Evolutionary conservation across 2,797 vertebrate species (phyloP).

Genomic region (Eupleurogrammus muticus): DNA sequence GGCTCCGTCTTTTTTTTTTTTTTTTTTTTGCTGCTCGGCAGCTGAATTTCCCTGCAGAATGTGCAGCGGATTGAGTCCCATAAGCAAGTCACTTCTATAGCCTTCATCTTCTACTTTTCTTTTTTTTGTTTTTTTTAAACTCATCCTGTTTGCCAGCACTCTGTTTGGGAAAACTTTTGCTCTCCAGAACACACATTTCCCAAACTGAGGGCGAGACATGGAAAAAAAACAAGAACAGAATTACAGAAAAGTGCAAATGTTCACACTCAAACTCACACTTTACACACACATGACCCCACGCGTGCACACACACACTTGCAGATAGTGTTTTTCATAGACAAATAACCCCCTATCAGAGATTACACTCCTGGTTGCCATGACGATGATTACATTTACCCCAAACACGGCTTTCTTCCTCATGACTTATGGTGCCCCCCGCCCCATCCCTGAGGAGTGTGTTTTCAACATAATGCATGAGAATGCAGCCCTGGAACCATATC

Average conservation of each 20-base stretch:
- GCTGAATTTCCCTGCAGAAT: constrained; percentile 45
- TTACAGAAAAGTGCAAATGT: constrained; percentile 61
- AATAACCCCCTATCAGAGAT: constrained; percentile 77
- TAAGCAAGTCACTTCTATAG: constrained; percentile 44
- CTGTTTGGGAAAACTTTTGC: constrained; percentile 58
- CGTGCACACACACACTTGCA: constrained; percentile 25
- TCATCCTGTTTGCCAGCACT: constrained; percentile 54
- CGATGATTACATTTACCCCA: constrained; percentile 78
- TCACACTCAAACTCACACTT: constrained; percentile 49
- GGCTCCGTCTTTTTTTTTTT: no score
- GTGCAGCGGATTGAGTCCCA: constrained; percentile 43
- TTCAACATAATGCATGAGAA: constrained; percentile 59
- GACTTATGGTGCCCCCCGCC: constrained; percentile 60
- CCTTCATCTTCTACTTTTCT: constrained; percentile 19
- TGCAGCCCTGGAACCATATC: constrained; percentile 54
- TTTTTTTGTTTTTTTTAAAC: constrained; percentile 38
- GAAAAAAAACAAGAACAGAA: constrained; percentile 37
- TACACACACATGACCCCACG: constrained; percentile 40
- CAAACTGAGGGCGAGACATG: constrained; percentile 63
- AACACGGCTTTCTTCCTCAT: constrained; percentile 69
- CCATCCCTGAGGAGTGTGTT: constrained; percentile 45
- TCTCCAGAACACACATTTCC: constrained; percentile 69
- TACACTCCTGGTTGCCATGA: constrained; percentile 80
- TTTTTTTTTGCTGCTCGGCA: constrained; percentile 39
- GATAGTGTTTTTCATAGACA: constrained; percentile 69